Percentiles rank a stretch among this genome's conserved stretches.
Evolutionary conservation across 2,797 vertebrate species (phyloP).

Genomic region (Gambelia wislizenii): DNA sequence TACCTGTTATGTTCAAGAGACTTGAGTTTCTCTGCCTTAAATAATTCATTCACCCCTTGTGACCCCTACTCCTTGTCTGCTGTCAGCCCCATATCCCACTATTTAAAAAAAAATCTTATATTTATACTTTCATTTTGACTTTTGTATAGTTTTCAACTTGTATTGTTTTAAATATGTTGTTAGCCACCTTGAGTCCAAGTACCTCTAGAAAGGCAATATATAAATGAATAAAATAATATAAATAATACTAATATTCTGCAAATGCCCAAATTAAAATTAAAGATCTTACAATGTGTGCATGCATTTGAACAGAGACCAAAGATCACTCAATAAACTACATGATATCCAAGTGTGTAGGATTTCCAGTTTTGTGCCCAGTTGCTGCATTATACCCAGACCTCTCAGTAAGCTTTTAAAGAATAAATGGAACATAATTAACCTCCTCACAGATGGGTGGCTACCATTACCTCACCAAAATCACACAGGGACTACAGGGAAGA

Average conservation of each 20-base stretch:
- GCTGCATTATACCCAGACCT: slow-evolving; percentile 12
- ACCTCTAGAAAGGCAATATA: no score
- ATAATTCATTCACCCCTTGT: neutral
- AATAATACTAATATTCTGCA: no score
- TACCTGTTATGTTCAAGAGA: neutral
- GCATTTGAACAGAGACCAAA: neutral
- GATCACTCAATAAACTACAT: neutral
- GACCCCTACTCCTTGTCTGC: neutral
- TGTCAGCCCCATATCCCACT: neutral
- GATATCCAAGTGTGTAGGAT: no score
- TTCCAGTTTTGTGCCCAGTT: neutral
- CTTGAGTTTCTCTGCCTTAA: neutral
- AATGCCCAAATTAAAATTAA: no score
- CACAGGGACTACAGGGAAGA: neutral
- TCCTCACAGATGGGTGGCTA: slow-evolving; percentile 35
- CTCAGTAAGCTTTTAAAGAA: slow-evolving; percentile 39
- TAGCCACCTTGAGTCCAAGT: no score
- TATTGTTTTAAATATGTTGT: no score
- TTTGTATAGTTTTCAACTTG: no score
- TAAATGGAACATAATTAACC: slow-evolving; percentile 32
- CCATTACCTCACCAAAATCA: neutral
- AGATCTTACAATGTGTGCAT: no score
- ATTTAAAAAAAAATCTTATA: no score
- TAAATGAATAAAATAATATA: no score
- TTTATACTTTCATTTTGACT: no score